Conservation (phyloP, 2,113 vertebrate genomes). For the Tetrao urogallus region DNA sequence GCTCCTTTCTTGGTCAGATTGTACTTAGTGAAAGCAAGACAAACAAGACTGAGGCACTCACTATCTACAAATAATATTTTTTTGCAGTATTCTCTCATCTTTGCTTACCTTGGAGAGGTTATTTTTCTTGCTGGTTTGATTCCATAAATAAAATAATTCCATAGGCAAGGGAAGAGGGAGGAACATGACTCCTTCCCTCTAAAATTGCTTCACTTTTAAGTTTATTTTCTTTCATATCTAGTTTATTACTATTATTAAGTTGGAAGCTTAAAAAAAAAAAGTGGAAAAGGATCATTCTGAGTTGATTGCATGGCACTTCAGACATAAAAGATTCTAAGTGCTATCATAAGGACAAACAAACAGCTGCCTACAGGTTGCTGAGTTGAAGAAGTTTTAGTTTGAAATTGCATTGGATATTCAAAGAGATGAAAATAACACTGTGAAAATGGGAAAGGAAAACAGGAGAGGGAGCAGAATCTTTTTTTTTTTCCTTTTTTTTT, state of each 20-base stretch:
- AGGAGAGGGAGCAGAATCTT: neutral
- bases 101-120: neutral
- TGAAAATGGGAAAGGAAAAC: no score
- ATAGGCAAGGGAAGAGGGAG: neutral
- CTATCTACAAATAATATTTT: neutral
- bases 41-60: neutral
- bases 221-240: neutral
- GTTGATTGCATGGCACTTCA: neutral
- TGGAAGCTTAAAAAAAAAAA: neutral
- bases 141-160: neutral
- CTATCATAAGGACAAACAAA: neutral
- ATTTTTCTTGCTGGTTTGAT: neutral
- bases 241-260: neutral
- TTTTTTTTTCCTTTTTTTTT: neutral
- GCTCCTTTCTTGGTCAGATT: neutral
- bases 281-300: no score
- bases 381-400: neutral
- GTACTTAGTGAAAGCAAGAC: constrained; percentile 8
- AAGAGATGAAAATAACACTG: neutral
- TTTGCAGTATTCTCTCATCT: neutral
- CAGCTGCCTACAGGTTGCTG: neutral
- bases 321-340: neutral
- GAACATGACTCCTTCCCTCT: neutral
- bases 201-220: neutral
- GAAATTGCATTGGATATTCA: neutral